phyloP scores from a whole-genome alignment of 2,113 vertebrate species.

The Seriola quinqueradiata region DNA sequence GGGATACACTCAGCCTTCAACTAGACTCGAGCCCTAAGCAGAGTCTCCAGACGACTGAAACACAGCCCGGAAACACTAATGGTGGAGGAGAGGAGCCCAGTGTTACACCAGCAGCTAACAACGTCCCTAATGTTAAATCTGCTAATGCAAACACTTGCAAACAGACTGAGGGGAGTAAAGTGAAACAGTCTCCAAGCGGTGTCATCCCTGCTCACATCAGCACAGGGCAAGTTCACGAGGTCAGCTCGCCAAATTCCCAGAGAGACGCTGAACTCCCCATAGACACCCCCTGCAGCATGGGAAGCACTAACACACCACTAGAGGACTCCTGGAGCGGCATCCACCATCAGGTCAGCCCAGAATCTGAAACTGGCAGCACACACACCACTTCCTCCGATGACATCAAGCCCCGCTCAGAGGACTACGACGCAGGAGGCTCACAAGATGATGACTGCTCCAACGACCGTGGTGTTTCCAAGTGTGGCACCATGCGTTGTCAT shows the following conservation, averaged over 20 bases:
- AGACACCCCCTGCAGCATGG: constrained; percentile 85
- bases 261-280: constrained; percentile 80
- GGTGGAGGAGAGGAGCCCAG: constrained; percentile 22
- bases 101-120: constrained; percentile 14
- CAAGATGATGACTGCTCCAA: constrained; percentile 97
- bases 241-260: constrained; percentile 67
- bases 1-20: constrained; percentile 20
- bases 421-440: constrained; percentile 98
- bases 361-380: constrained; percentile 93
- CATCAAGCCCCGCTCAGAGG: constrained; percentile 97
- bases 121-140: constrained; percentile 22
- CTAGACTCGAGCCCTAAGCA: constrained; percentile 30
- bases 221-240: constrained; percentile 27
- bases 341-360: constrained; percentile 91
- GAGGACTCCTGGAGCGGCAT: constrained; percentile 87
- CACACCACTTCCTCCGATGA: constrained; percentile 96
- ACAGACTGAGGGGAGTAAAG: constrained; percentile 29
- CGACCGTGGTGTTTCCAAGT: constrained; percentile 93
- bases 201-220: constrained; percentile 34
- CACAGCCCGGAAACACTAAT: constrained; percentile 20
- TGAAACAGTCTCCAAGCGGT: constrained; percentile 17
- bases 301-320: constrained; percentile 84
- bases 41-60: constrained; percentile 38
- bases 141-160: not conserved
- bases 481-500: constrained; percentile 94